These are phyloP conservation scores for Cephus pulcher DNA, from an alignment of 2,888 invertebrate genomes.

Conservation along the genomic window DNA sequence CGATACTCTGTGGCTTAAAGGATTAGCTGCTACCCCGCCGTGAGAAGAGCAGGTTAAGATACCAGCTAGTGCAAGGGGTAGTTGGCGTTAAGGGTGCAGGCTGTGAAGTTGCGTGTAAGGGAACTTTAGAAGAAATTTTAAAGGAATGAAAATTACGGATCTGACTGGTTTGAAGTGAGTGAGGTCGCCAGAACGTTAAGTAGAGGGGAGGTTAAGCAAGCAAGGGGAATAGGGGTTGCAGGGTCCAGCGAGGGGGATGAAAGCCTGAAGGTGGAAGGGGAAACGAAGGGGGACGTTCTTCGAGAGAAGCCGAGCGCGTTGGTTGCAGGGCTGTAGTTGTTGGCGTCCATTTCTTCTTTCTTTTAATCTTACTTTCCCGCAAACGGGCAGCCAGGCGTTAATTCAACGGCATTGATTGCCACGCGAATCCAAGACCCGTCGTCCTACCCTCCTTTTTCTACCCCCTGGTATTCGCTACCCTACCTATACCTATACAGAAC, in stretches of 20 bases:
- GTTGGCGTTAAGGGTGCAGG: background rate
- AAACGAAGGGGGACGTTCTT: conserved; percentile 25
- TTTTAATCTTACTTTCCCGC: conserved; percentile 65
- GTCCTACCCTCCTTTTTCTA: conserved; percentile 1
- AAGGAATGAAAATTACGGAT: background rate
- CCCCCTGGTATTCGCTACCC: conserved; percentile 10
- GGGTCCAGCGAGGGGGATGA: background rate
- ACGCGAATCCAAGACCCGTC: conserved; percentile 51
- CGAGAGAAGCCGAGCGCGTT: conserved; percentile 25
- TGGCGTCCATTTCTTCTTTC: conserved; percentile 63
- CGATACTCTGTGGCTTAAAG: conserved; percentile 26
- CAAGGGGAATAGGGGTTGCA: background rate
- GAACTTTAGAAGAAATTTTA: background rate
- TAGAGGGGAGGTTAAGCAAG: conserved; percentile 9
- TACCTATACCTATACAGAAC: background rate
- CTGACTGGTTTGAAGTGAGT: background rate
- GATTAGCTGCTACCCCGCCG: background rate
- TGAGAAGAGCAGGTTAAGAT: conserved; percentile 4
- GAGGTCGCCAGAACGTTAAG: background rate
- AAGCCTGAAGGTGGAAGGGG: conserved; percentile 1
- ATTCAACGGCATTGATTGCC: conserved; percentile 66
- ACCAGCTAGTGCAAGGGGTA: conserved; percentile 6
- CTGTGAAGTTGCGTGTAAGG: background rate
- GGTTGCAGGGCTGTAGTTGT: conserved; percentile 46
- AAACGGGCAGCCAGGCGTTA: conserved; percentile 66